Conservation (phyloP, 2,797 vertebrate genomes). For the Pangasius larnaudii region DNA sequence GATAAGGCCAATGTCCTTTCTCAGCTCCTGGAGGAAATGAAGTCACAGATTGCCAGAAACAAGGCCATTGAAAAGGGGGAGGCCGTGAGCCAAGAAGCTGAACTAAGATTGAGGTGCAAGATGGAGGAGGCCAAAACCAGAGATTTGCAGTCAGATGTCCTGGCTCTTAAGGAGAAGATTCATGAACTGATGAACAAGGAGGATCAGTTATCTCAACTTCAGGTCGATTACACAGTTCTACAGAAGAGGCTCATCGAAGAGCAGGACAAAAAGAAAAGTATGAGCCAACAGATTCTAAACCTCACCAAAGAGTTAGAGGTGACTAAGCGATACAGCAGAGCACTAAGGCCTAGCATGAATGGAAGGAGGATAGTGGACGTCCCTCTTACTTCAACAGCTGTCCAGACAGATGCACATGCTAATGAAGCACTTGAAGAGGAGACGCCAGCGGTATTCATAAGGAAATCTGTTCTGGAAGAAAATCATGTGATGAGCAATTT, state of each 20-base stretch:
- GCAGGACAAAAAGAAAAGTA: conserved; percentile 84
- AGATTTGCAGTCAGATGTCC: conserved; percentile 87
- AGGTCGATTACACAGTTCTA: conserved; percentile 87
- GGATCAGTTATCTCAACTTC: conserved; percentile 93
- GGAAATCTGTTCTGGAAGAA: conserved; percentile 92
- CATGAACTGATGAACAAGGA: conserved; percentile 97
- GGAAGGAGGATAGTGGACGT: conserved; percentile 88
- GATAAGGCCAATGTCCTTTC: conserved; percentile 90
- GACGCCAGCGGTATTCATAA: conserved; percentile 90
- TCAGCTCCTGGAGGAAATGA: conserved; percentile 89
- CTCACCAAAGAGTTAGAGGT: conserved; percentile 89
- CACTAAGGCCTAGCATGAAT: conserved; percentile 85
- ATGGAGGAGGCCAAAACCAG: conserved; percentile 86
- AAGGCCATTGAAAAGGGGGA: conserved; percentile 94
- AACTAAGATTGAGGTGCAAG: conserved; percentile 84
- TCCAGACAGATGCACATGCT: conserved; percentile 85
- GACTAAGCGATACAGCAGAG: conserved; percentile 87
- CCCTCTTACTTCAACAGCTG: conserved; percentile 84
- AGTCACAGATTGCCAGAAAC: conserved; percentile 86
- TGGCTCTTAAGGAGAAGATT: conserved; percentile 96
- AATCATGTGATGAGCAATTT: conserved; percentile 95
- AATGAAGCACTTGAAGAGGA: conserved; percentile 83
- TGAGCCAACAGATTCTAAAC: conserved; percentile 83
- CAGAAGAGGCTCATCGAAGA: conserved; percentile 88
- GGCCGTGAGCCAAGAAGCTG: conserved; percentile 83